Evolutionary conservation across 2,888 invertebrate species (phyloP).

Genomic region (Ormyrus thymus): DNA sequence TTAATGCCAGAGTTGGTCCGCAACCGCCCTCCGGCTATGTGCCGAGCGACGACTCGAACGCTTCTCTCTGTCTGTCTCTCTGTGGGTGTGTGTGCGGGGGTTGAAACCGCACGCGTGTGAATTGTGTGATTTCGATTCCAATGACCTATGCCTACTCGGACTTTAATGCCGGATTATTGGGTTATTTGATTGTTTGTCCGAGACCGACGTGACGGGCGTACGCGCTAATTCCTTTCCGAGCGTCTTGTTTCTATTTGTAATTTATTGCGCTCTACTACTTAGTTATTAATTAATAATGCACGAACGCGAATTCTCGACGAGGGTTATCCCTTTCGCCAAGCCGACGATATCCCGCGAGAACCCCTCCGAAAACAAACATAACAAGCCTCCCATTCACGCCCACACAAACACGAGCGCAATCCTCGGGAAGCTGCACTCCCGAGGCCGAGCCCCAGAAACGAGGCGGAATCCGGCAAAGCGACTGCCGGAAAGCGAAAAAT

Average conservation of each 20-base stretch:
- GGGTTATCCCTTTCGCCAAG: neutral
- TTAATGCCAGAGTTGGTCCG: slow-evolving; percentile 69
- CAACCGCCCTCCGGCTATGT: slow-evolving; percentile 2
- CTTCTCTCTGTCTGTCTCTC: neutral
- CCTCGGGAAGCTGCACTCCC: no score
- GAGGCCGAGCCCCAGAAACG: no score
- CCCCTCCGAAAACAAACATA: slow-evolving; percentile 41
- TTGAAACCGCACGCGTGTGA: slow-evolving; percentile 51
- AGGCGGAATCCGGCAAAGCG: no score
- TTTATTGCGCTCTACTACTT: no score
- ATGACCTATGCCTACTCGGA: neutral
- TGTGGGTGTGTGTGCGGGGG: neutral
- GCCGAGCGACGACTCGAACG: slow-evolving; percentile 55
- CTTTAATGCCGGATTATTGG: neutral
- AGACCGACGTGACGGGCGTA: no score
- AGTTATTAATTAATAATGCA: no score
- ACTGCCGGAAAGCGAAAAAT: slow-evolving; percentile 17
- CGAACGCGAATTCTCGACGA: no score
- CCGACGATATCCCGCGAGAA: neutral
- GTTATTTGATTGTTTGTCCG: neutral
- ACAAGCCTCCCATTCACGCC: neutral
- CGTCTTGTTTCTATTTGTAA: no score
- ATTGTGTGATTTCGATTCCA: slow-evolving; percentile 44
- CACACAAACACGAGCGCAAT: slow-evolving; percentile 17
- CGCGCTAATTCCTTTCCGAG: no score